phyloP scores from a whole-genome alignment of 1,140 invertebrate genomes.

The Cyclina sinensis region DNA sequence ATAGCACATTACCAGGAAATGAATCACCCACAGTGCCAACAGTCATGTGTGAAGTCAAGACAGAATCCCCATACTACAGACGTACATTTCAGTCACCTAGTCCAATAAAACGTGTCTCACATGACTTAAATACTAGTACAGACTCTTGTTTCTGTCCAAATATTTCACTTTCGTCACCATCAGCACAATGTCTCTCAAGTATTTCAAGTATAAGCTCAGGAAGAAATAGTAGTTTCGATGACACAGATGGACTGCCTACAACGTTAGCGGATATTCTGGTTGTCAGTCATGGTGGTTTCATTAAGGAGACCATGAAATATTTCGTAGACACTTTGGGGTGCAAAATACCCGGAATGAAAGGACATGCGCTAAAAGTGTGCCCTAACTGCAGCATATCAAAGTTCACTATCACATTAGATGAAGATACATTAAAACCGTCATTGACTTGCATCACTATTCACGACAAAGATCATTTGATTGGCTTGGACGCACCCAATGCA shows the following conservation, averaged over 20 bases:
- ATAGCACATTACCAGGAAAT: conserved; percentile 48
- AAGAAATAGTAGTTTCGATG: conserved; percentile 85
- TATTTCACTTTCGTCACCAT: conserved; percentile 83
- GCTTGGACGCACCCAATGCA: conserved; percentile 61
- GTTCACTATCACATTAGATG: conserved; percentile 79
- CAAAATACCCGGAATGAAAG: conserved; percentile 84
- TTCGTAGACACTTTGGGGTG: conserved; percentile 86
- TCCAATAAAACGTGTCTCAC: conserved; percentile 4
- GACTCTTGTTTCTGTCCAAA: conserved; percentile 79
- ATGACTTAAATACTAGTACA: conserved; percentile 22
- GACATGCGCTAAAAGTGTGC: conserved; percentile 81
- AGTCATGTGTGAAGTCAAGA: conserved; percentile 21
- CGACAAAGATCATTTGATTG: conserved; percentile 82
- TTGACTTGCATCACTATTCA: conserved; percentile 81
- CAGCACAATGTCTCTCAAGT: conserved; percentile 78
- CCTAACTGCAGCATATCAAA: conserved; percentile 85
- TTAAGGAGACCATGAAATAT: conserved; percentile 84
- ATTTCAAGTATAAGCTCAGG: conserved; percentile 82
- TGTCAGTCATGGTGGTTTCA: conserved; percentile 85
- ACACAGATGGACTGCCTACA: conserved; percentile 78
- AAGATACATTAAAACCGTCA: conserved; percentile 68
- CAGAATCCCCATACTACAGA: not conserved
- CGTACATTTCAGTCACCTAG: conserved; percentile 22
- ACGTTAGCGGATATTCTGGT: conserved; percentile 84
- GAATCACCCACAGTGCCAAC: not conserved